Conservation (phyloP, 2,888 invertebrate species). For the Hymenopus coronatus region DNA sequence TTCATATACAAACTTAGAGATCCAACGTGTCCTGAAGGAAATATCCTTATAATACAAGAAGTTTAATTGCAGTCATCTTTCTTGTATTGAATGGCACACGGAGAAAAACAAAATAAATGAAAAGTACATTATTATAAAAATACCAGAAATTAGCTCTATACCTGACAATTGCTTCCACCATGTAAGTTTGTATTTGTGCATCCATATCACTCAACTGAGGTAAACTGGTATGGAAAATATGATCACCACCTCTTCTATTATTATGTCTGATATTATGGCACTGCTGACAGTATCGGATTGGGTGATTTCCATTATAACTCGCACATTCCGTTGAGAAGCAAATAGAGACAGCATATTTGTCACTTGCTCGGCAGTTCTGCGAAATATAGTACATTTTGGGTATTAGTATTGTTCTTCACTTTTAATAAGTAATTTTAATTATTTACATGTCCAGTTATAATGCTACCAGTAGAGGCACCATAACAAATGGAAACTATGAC, state of each 20-base stretch:
- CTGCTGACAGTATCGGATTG: slow-evolving; percentile 88
- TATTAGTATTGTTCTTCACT: not conserved
- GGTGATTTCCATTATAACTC: slow-evolving; percentile 93
- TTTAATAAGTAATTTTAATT: no score
- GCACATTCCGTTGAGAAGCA: slow-evolving; percentile 97
- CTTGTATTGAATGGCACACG: no score
- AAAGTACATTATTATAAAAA: no score
- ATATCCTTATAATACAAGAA: no score
- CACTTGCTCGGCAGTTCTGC: slow-evolving; percentile 86
- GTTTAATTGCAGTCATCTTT: no score
- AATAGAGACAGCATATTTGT: slow-evolving; percentile 90
- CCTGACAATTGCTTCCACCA: slow-evolving; percentile 93
- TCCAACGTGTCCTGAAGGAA: no score
- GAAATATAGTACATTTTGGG: not conserved
- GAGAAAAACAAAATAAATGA: no score
- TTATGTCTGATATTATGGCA: slow-evolving; percentile 89
- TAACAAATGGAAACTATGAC: no score
- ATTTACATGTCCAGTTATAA: no score
- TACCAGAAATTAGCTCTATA: slow-evolving; percentile 42
- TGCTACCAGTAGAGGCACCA: no score
- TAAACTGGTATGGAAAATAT: slow-evolving; percentile 84
- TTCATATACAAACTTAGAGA: no score
- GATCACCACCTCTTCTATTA: slow-evolving; percentile 81
- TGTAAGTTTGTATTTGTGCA: slow-evolving; percentile 85
- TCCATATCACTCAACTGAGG: slow-evolving; percentile 88